Evolutionary conservation across 2,113 vertebrate genomes (phyloP).

Genomic region (Balaeniceps rex): DNA sequence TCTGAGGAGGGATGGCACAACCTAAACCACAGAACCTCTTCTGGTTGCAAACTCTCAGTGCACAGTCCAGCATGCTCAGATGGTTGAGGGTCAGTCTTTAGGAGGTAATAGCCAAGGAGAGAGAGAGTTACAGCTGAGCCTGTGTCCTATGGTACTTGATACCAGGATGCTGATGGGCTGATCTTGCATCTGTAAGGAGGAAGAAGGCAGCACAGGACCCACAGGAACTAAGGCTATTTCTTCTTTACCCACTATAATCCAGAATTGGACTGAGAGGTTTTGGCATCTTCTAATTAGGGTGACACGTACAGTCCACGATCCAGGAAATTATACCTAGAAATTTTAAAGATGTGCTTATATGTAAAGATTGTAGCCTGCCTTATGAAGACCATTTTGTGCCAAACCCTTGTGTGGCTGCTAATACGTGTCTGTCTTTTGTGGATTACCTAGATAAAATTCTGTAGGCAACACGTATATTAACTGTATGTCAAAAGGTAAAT

Average conservation of each 20-base stretch:
- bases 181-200: background rate
- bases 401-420: background rate
- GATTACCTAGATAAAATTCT: background rate
- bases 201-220: background rate
- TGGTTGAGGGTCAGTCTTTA: background rate
- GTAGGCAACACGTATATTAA: background rate
- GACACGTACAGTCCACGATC: rapidly evolving
- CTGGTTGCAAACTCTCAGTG: background rate
- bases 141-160: background rate
- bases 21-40: background rate
- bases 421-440: background rate
- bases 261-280: background rate
- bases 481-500: background rate
- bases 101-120: background rate
- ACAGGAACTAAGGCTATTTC: background rate
- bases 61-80: background rate
- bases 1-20: background rate
- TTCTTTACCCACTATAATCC: background rate
- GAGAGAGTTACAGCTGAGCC: background rate
- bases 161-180: background rate
- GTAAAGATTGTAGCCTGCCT: background rate
- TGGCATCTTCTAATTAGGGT: background rate
- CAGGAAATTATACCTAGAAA: background rate
- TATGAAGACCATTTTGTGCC: background rate
- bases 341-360: background rate